Evolutionary conservation across 2,888 invertebrate genomes (phyloP).

Genomic region (Cheilosia impressa): DNA sequence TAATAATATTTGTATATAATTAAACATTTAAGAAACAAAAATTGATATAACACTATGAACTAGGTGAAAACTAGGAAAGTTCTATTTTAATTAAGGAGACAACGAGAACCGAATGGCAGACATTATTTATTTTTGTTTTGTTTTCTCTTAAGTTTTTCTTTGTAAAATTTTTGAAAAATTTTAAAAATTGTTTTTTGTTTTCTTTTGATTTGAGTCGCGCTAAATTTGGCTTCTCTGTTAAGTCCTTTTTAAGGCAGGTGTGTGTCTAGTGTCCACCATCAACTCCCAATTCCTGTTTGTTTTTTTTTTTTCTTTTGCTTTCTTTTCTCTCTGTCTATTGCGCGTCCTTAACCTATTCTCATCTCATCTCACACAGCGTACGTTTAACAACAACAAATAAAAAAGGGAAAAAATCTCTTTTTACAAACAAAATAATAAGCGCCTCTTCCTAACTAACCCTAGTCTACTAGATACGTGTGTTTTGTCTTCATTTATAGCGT

Average conservation of each 20-base stretch:
- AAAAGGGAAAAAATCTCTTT: neutral
- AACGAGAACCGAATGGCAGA: conserved; percentile 74
- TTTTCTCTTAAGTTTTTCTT: conserved; percentile 29
- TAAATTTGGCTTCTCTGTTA: conserved; percentile 56
- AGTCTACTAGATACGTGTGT: conserved; percentile 24
- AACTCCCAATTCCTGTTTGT: conserved; percentile 59
- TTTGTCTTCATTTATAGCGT: conserved; percentile 43
- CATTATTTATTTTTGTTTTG: conserved; percentile 29
- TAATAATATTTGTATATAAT: conserved; percentile 62
- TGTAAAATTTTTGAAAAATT: conserved; percentile 35
- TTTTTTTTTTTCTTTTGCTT: neutral
- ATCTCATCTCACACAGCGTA: conserved; percentile 11
- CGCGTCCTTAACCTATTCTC: conserved; percentile 1
- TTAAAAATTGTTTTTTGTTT: conserved; percentile 34
- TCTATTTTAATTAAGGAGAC: conserved; percentile 61
- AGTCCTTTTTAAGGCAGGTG: conserved; percentile 71
- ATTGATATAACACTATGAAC: conserved; percentile 55
- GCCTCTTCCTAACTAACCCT: conserved; percentile 24
- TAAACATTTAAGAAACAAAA: conserved; percentile 72
- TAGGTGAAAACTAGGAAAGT: conserved; percentile 57
- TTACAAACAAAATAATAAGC: conserved; percentile 10
- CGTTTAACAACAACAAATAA: neutral
- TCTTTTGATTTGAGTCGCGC: conserved; percentile 36
- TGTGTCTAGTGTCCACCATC: conserved; percentile 51
- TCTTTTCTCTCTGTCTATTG: conserved; percentile 5